Conservation (phyloP, 2,888 invertebrate species). For the Rugalucina vietnamica region DNA sequence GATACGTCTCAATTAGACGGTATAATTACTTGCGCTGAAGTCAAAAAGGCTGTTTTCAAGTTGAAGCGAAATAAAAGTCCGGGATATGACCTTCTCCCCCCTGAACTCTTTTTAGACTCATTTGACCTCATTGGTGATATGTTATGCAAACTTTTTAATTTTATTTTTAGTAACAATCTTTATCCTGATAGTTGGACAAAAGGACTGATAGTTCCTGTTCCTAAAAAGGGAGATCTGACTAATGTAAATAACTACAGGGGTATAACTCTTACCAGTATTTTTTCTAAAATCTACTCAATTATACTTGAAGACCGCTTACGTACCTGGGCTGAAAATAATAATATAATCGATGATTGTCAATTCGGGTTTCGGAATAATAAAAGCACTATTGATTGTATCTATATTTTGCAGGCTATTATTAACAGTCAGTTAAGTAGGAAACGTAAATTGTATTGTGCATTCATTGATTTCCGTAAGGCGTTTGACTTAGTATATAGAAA, state of each 20-base stretch:
- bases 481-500: slow-evolving; percentile 26
- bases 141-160: neutral
- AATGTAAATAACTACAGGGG: slow-evolving; percentile 15
- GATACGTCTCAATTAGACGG: too few relatives aligned
- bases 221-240: neutral
- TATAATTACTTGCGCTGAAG: too few relatives aligned
- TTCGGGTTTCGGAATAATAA: slow-evolving; percentile 22
- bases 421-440: neutral
- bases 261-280: slow-evolving; percentile 12
- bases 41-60: neutral
- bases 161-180: neutral
- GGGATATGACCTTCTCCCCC: neutral
- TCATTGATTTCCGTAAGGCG: slow-evolving; percentile 28
- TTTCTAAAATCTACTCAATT: slow-evolving; percentile 18
- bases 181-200: neutral
- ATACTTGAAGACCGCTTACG: neutral
- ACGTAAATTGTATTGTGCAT: slow-evolving; percentile 15
- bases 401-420: slow-evolving; percentile 4
- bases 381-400: slow-evolving; percentile 20
- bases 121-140: neutral
- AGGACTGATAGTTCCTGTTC: slow-evolving; percentile 15
- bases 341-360: neutral
- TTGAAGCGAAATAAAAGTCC: too few relatives aligned
- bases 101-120: neutral
- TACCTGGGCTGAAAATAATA: slow-evolving; percentile 5